A percentile compares a stretch with the other conserved stretches of the same genome.
phyloP scores from a whole-genome alignment of 2,113 vertebrate species.

The Ursus arctos region DNA sequence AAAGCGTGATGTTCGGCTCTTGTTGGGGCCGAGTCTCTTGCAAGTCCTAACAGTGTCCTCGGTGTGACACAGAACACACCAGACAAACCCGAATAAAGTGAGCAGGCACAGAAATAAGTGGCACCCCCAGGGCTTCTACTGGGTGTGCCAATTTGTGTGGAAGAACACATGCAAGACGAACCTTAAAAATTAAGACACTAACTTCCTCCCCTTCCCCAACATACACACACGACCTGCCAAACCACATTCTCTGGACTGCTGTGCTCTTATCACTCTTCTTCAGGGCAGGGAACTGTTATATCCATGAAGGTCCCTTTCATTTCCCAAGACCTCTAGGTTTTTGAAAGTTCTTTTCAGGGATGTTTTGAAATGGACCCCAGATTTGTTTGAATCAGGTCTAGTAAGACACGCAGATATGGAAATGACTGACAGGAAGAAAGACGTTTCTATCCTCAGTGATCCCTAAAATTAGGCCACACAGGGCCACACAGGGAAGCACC shows the following conservation, averaged over 20 bases:
- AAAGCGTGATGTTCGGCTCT: background rate
- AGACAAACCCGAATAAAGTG: background rate
- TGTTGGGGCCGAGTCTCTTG: background rate
- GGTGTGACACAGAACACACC: background rate
- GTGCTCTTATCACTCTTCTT: background rate
- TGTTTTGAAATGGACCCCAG: background rate
- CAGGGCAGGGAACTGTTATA: background rate
- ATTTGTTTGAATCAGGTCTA: background rate
- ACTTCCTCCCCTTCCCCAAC: background rate
- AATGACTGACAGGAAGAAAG: background rate
- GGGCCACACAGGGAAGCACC: background rate
- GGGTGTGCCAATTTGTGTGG: background rate
- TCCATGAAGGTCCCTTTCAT: background rate
- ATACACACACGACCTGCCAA: background rate
- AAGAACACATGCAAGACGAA: background rate
- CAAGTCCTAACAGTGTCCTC: background rate
- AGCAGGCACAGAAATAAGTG: background rate
- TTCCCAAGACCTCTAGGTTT: background rate
- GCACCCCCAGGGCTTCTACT: background rate
- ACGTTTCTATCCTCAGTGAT: background rate
- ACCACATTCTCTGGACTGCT: background rate
- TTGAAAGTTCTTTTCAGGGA: background rate
- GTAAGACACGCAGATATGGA: background rate
- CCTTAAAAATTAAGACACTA: background rate
- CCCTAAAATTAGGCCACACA: background rate